phyloP scores from a whole-genome alignment of 2,797 vertebrate genomes.

The Crocidura indochinensis region DNA sequence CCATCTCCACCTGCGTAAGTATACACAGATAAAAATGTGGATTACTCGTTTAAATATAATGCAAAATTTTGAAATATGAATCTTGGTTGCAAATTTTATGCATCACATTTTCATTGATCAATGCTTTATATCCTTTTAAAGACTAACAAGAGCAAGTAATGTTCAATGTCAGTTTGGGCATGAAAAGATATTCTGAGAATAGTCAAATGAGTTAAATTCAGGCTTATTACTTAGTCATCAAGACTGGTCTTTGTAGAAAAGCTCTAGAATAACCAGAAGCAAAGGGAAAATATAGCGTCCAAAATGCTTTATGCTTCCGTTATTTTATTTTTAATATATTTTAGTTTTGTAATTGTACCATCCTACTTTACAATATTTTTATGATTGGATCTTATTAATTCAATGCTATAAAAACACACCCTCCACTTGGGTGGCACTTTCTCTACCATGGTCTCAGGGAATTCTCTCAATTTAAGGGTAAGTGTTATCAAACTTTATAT shows the following conservation, averaged over 20 bases:
- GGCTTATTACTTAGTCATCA: background rate
- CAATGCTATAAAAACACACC: too few relatives aligned
- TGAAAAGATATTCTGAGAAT: background rate
- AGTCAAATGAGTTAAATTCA: background rate
- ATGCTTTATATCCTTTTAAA: background rate
- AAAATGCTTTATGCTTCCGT: background rate
- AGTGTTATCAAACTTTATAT: background rate
- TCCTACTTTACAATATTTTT: too few relatives aligned
- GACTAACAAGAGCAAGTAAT: background rate
- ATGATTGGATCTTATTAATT: too few relatives aligned
- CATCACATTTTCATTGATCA: background rate
- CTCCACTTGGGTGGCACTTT: too few relatives aligned
- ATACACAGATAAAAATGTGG: background rate
- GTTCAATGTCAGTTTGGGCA: background rate
- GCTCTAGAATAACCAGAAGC: background rate
- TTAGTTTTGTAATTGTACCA: too few relatives aligned
- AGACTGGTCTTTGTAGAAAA: background rate
- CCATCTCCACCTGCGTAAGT: fast-evolving
- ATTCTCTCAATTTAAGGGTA: too few relatives aligned
- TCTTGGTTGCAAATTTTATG: background rate
- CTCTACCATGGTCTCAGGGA: too few relatives aligned
- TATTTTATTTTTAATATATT: too few relatives aligned
- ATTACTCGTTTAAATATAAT: background rate
- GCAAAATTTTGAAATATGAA: background rate
- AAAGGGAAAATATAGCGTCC: background rate